These are phyloP conservation scores for Larimichthys crocea DNA, from an alignment of 2,113 vertebrate genomes.

Conservation along the genomic window DNA sequence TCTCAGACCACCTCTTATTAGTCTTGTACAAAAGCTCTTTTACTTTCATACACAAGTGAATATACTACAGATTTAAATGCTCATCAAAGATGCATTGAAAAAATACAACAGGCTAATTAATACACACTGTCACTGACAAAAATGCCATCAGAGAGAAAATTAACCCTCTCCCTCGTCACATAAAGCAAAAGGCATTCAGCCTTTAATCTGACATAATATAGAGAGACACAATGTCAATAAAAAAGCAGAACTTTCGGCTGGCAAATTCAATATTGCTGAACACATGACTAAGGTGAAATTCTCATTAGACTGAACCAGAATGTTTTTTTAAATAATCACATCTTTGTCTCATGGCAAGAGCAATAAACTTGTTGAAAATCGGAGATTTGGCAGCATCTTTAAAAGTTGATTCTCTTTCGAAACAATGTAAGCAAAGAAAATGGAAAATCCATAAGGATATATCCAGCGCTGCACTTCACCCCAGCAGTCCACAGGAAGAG, in stretches of 20 bases:
- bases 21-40: not conserved
- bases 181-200: not conserved
- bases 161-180: not conserved
- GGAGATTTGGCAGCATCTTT: slow-evolving; percentile 40
- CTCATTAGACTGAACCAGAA: slow-evolving; percentile 29
- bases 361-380: slow-evolving; percentile 47
- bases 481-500: slow-evolving; percentile 49
- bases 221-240: slow-evolving; percentile 40
- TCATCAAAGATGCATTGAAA: not conserved
- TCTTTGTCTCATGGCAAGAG: slow-evolving; percentile 31
- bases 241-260: slow-evolving; percentile 12
- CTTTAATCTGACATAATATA: slow-evolving; percentile 28
- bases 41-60: not conserved
- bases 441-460: slow-evolving; percentile 56
- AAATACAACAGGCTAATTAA: not conserved
- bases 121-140: not conserved
- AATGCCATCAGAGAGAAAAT: not conserved
- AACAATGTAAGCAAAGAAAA: slow-evolving; percentile 47
- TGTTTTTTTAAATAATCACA: slow-evolving; percentile 44
- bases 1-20: not conserved
- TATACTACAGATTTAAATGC: not conserved
- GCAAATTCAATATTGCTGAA: slow-evolving; percentile 29
- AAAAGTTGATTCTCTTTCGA: slow-evolving; percentile 60
- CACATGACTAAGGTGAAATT: slow-evolving; percentile 38
- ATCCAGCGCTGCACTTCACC: slow-evolving; percentile 20